Conservation (phyloP, 1,140 invertebrate species). For the Caerostris darwini region DNA sequence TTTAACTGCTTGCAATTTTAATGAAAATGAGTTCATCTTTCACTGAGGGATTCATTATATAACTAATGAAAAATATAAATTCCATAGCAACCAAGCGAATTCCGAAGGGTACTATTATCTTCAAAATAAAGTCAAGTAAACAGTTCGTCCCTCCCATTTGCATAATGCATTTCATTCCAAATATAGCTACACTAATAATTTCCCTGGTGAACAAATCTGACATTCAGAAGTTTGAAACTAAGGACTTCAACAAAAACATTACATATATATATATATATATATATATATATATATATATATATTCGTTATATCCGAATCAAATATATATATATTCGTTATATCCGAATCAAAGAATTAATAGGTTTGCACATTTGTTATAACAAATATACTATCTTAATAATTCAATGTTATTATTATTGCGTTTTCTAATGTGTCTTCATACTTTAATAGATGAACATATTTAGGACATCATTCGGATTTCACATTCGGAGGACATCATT, state of each 20-base stretch:
- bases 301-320: too few relatives aligned
- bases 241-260: not conserved
- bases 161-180: not conserved
- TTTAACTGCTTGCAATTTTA: constrained; percentile 21
- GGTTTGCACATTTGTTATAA: too few relatives aligned
- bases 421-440: too few relatives aligned
- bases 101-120: not conserved
- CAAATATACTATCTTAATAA: too few relatives aligned
- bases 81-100: not conserved
- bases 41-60: not conserved
- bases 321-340: too few relatives aligned
- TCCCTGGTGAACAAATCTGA: not conserved
- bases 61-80: not conserved
- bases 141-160: not conserved
- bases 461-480: too few relatives aligned
- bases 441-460: too few relatives aligned
- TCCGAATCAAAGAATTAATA: too few relatives aligned
- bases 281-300: too few relatives aligned
- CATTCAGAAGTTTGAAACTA: not conserved
- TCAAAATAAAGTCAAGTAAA: not conserved
- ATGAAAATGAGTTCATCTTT: not conserved
- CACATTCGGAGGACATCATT: too few relatives aligned
- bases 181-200: not conserved
- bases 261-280: too few relatives aligned
- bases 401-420: too few relatives aligned